Evolutionary conservation across 2,888 invertebrate species (phyloP), one percentile per base, ranked within the genome.

Genomic region (Nasonia oneida): DNA sequence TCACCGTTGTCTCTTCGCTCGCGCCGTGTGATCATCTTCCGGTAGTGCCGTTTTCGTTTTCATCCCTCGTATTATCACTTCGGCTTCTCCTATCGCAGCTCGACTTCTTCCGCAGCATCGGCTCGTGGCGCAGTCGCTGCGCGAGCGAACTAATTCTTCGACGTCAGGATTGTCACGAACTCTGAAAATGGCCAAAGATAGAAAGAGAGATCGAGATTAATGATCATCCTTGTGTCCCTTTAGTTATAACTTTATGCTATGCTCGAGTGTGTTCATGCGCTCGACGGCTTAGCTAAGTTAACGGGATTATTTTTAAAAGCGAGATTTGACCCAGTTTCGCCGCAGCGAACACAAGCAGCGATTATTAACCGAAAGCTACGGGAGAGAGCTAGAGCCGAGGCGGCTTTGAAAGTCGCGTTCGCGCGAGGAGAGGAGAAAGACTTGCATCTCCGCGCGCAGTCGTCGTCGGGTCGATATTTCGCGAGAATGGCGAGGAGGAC

Each of bases 131-230:
- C 29, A 67, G 47, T 18, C 18, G 47, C 33, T 64, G 53, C 12
- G 15, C 71, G 76, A 61, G 89, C 90, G 87, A 93, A 94, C 95
- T 97, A 97, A 95, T 97, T 96, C 95, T 96, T 97, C 94, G 97
- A 96, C 91, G 97, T 97, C 94, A 97, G 94, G 94, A 97, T 97
- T 95, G 96, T 96, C 93, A 97, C 97, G 93, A 97, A 97, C 94
- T 97, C 97, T 97, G 95, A 23, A 95, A 89, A 89, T 84, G 82
- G 87, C 50, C 71, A 87, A 81, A 85, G 76, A 15, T 8, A 64
- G 14, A 64, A 47, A 47, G n/a, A 64, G 29, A 64, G 64, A 70
- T 73, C n/a, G 71, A 78, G 77, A 85, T 85, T 85, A 81, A 85
- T 85, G 75, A 39, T 18, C 57, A 8, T 61, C 47, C 37, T 81